These are phyloP conservation scores for Sarcoramphus papa DNA, from an alignment of 2,797 vertebrate species.

Conservation along the genomic window DNA sequence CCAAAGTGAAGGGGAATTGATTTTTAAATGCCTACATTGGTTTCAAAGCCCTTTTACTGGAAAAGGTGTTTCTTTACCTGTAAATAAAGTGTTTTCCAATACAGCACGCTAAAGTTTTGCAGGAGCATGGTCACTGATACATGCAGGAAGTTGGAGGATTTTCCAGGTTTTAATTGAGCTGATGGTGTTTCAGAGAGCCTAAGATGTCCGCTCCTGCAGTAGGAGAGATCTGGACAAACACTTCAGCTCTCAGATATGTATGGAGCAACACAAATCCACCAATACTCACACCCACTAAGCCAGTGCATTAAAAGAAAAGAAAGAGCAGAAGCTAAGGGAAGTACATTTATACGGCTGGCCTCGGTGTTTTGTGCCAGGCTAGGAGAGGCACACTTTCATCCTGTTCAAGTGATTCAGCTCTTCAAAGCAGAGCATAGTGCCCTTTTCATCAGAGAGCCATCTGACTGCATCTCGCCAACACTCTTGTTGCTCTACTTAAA, in stretches of 20 bases:
- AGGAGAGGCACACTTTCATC: constrained; percentile 25
- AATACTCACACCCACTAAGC: not conserved
- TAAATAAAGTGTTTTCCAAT: not conserved
- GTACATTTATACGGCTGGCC: not conserved
- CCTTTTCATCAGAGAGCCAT: constrained; percentile 28
- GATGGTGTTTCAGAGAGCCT: not conserved
- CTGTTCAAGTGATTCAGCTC: constrained; percentile 23
- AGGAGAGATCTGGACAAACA: not conserved
- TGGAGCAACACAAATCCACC: not conserved
- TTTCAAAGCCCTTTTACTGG: not conserved
- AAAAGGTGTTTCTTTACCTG: not conserved
- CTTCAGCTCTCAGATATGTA: not conserved
- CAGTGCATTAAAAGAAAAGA: not conserved
- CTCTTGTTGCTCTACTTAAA: constrained; percentile 5
- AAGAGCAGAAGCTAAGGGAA: not conserved
- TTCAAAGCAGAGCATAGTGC: constrained; percentile 23
- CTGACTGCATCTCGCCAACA: not conserved
- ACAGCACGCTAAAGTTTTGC: not conserved
- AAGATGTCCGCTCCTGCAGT: not conserved
- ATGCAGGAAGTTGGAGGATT: not conserved
- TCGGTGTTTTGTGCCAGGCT: not conserved
- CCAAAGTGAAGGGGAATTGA: not conserved
- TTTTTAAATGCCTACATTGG: not conserved
- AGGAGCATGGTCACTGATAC: not conserved
- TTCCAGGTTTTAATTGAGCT: not conserved